These are phyloP conservation scores for Microdon myrmicae DNA, from an alignment of 2,888 invertebrate species.

Conservation along the genomic window DNA sequence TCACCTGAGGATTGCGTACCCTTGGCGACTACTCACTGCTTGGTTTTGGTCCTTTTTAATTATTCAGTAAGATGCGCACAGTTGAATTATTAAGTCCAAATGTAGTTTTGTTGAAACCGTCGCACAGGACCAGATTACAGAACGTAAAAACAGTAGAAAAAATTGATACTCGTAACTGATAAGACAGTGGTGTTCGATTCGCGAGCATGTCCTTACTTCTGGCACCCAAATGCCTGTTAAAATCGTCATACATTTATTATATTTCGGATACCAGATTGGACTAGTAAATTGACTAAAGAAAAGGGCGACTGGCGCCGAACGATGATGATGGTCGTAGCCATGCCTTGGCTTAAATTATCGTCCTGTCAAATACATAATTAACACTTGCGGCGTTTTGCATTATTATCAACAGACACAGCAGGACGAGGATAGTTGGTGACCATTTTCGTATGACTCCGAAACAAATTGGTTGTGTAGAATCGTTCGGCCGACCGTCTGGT, in stretches of 20 bases:
- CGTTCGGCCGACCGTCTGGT: slow-evolving; percentile 2
- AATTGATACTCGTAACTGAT: too few species aligned
- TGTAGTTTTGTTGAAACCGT: too few species aligned
- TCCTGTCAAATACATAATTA: slow-evolving; percentile 53
- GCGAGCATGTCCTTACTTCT: too few species aligned
- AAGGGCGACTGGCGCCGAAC: background rate
- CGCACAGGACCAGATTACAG: too few species aligned
- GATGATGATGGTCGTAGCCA: background rate
- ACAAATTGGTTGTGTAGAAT: slow-evolving; percentile 37
- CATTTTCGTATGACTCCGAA: slow-evolving; percentile 17
- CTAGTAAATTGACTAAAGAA: slow-evolving; percentile 13
- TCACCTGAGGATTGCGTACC: slow-evolving; percentile 50
- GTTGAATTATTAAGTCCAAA: too few species aligned
- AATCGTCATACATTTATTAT: slow-evolving; percentile 47
- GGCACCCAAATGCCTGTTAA: slow-evolving; percentile 45
- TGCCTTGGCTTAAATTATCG: slow-evolving; percentile 43
- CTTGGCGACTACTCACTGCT: too few species aligned
- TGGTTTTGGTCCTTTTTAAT: too few species aligned
- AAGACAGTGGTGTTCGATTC: too few species aligned
- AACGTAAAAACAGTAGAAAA: too few species aligned
- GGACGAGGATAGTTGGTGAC: slow-evolving; percentile 14
- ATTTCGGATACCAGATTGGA: slow-evolving; percentile 18
- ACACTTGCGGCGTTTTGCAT: slow-evolving; percentile 52
- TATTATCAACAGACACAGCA: slow-evolving; percentile 38
- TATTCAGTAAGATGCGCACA: too few species aligned